Evolutionary conservation across 2,113 vertebrate genomes (phyloP), one percentile per base, ranked within the genome.

Genomic region (Menura novaehollandiae): DNA sequence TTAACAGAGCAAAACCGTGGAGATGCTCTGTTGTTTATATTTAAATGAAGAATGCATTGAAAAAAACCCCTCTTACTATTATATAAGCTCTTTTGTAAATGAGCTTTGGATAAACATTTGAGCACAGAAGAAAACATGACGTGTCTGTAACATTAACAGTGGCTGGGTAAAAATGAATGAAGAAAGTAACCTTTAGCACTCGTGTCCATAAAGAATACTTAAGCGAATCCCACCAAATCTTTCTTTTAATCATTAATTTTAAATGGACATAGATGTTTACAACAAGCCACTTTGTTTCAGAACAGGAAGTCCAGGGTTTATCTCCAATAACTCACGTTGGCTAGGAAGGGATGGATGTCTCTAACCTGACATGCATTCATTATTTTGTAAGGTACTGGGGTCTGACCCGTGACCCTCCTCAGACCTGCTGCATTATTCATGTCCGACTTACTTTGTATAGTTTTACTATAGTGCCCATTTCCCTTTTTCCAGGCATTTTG

Each of bases 351-450:
- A 97, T 97, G 94, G 95, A 95, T 97, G 97, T 95, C 86, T 95
- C 94, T 53, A 97, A 87, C 93, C 97, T 95, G 97, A 93, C 80
- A 93, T 96, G 97, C 97, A 98, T 98, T 98, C 93, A 97, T 99
- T 98, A 98, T 98, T 97, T 96, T 97, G 94, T 86, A 87, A 97
- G 97, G 95, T 97, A 96, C 91, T 79, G 93, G 91, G 78, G 93
- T 63, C 91, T 96, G 98, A 98, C 98, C 98, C 69, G 22, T 98
- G 97, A 98, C 98, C 98, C 91, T 73, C 51, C 91, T 95, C 96
- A 91, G 97, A 95, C 95, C 95, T 83, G 89, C 93, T 89, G 97
- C 96, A 98, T 98, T 98, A 98, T 98, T 98, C 98, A 98, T 89
- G 41, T 93, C 95, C 55, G 77, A 94, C 98, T 98, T 81, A 98